Evolutionary conservation across 2,888 invertebrate species (phyloP).

Genomic region (Platycheirus albimanus): DNA sequence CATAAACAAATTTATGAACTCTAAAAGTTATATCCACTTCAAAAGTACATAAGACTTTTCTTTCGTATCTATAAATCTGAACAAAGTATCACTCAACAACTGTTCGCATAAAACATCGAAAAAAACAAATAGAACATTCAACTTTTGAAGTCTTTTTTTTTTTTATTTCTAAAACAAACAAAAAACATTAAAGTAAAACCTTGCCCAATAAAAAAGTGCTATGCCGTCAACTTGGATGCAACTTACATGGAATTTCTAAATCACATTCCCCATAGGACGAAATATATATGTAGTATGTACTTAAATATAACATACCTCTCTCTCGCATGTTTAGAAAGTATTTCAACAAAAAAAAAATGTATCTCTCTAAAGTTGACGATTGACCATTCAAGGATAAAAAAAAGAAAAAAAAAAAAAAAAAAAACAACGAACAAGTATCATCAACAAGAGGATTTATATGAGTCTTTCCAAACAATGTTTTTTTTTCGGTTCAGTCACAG

Average conservation of each 20-base stretch:
- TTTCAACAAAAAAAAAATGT: constrained; percentile 5
- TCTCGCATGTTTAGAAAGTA: constrained; percentile 2
- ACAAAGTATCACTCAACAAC: constrained; percentile 34
- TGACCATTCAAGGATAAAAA: constrained; percentile 48
- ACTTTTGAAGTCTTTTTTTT: constrained; percentile 13
- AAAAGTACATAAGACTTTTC: constrained; percentile 16
- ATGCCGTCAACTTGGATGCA: constrained; percentile 28
- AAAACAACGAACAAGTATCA: constrained; percentile 32
- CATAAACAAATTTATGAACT: constrained; percentile 42
- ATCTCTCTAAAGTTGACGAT: constrained; percentile 48
- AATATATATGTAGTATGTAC: neutral
- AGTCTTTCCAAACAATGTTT: too few species aligned
- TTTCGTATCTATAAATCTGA: constrained; percentile 11
- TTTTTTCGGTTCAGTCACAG: too few species aligned
- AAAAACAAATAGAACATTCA: neutral
- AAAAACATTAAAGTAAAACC: constrained; percentile 1
- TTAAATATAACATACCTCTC: neutral
- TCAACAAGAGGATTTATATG: constrained; percentile 57
- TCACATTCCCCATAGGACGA: neutral
- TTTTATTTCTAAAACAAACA: neutral
- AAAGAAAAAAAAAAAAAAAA: neutral
- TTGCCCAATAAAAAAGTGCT: constrained; percentile 11
- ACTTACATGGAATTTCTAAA: constrained; percentile 24
- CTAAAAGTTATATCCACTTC: constrained; percentile 34
- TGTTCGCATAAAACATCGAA: constrained; percentile 3